These are phyloP conservation scores for Achlya flavicornis DNA, from an alignment of 2,888 invertebrate genomes.

Conservation along the genomic window DNA sequence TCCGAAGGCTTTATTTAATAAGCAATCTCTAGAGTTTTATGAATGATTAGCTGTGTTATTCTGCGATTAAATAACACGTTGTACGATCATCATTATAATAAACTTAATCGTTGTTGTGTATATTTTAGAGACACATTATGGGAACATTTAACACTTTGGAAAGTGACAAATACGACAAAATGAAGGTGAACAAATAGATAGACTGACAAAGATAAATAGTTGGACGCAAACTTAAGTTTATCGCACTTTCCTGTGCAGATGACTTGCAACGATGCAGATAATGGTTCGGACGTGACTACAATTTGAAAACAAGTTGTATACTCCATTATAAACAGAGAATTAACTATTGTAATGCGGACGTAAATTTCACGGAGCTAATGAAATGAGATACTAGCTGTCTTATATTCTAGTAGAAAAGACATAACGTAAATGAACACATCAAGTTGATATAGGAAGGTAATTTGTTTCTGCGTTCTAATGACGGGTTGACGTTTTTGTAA, in stretches of 20 bases:
- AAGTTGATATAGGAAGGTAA: neutral
- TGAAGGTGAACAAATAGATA: slow-evolving; percentile 18
- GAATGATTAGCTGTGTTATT: neutral
- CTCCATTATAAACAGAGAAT: neutral
- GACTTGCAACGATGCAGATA: slow-evolving; percentile 51
- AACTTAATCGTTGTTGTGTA: neutral
- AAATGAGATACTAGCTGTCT: slow-evolving; percentile 10
- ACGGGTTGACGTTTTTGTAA: neutral
- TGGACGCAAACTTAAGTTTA: slow-evolving; percentile 28
- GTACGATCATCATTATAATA: too few species aligned
- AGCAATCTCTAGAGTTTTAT: neutral
- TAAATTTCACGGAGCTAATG: slow-evolving; percentile 18
- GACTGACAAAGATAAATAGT: slow-evolving; percentile 39
- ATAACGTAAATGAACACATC: slow-evolving; percentile 15
- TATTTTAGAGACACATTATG: neutral
- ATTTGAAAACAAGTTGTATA: slow-evolving; percentile 37
- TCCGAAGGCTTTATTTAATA: slow-evolving; percentile 17
- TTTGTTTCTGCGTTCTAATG: neutral
- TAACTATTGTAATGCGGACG: slow-evolving; percentile 13
- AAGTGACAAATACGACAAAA: slow-evolving; percentile 23
- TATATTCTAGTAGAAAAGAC: neutral
- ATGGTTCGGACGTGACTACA: slow-evolving; percentile 61
- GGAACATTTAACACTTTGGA: neutral
- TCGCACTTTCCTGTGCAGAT: slow-evolving; percentile 36
- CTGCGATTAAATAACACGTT: too few species aligned